phyloP scores from a whole-genome alignment of 2,797 vertebrate genomes.

The Esox masquinongy region DNA sequence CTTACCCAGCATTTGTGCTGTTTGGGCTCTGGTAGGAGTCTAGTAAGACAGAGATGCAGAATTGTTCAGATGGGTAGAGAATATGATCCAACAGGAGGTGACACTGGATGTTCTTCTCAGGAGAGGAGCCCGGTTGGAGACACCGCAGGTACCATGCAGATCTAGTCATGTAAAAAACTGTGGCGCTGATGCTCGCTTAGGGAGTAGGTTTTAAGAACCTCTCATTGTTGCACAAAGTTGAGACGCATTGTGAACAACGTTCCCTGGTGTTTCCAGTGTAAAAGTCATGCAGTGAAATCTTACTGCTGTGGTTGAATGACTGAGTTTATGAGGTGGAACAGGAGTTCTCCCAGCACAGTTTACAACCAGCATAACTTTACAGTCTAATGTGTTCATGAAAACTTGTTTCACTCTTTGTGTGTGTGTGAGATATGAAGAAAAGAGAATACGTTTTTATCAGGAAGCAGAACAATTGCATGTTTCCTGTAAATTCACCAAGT shows the following conservation, averaged over 20 bases:
- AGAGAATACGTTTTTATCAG: neutral
- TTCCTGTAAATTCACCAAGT: neutral
- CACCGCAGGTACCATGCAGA: neutral
- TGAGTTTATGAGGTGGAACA: slow-evolving; percentile 1
- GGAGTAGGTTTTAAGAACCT: neutral
- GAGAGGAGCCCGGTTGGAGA: neutral
- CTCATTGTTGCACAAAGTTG: neutral
- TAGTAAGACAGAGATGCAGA: neutral
- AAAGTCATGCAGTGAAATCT: too few species aligned
- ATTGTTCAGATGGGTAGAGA: neutral
- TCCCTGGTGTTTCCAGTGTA: neutral
- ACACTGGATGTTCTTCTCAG: neutral
- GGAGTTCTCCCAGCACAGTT: neutral
- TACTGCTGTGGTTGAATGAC: neutral
- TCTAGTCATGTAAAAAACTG: neutral
- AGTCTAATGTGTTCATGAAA: neutral
- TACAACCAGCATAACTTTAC: neutral
- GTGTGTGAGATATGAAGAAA: neutral
- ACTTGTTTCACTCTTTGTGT: neutral
- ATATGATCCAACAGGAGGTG: neutral
- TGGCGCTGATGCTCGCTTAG: neutral
- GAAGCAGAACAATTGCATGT: neutral
- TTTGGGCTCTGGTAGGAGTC: neutral
- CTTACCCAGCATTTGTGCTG: neutral
- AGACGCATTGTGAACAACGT: neutral